A percentile compares a stretch with the other conserved stretches of the same genome.
phyloP scores from a whole-genome alignment of 2,888 invertebrate genomes.

The Melipona beecheii region DNA sequence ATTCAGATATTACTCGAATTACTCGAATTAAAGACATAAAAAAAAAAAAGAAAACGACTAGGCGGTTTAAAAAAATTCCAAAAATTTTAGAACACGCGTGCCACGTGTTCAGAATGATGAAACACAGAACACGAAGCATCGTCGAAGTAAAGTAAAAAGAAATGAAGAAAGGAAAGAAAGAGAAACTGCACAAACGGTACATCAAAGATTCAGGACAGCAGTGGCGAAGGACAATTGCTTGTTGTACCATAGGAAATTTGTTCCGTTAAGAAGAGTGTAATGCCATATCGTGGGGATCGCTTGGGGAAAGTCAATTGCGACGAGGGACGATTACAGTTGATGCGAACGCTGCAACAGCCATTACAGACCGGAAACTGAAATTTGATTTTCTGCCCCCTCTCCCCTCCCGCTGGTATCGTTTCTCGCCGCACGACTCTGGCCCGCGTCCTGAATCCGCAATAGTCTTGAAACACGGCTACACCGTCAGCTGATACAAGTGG shows the following conservation, averaged over 20 bases:
- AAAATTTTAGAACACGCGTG: too few relatives aligned
- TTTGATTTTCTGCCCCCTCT: constrained; percentile 43
- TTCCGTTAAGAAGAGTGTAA: not conserved
- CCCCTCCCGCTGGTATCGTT: constrained; percentile 27
- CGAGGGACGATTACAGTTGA: constrained; percentile 22
- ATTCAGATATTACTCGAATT: too few relatives aligned
- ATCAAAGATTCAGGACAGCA: too few relatives aligned
- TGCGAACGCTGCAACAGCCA: constrained; percentile 22
- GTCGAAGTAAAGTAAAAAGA: not conserved
- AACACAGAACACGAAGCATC: too few relatives aligned
- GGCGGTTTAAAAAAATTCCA: too few relatives aligned
- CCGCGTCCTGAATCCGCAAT: constrained; percentile 60
- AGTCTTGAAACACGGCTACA: constrained; percentile 40
- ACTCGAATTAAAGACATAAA: too few relatives aligned
- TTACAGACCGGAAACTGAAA: constrained; percentile 41
- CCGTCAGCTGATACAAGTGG: constrained; percentile 62
- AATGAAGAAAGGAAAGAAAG: too few relatives aligned
- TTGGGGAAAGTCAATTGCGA: constrained; percentile 8
- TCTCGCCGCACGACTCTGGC: constrained; percentile 30
- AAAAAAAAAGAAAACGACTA: too few relatives aligned
- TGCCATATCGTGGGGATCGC: not conserved
- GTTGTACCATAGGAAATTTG: not conserved
- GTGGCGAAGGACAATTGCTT: not conserved
- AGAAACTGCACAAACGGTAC: not conserved
- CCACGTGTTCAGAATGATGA: too few relatives aligned